Evolutionary conservation across 2,797 vertebrate species (phyloP), one percentile per base, ranked within the genome.

Genomic region (Botia kubotai): DNA sequence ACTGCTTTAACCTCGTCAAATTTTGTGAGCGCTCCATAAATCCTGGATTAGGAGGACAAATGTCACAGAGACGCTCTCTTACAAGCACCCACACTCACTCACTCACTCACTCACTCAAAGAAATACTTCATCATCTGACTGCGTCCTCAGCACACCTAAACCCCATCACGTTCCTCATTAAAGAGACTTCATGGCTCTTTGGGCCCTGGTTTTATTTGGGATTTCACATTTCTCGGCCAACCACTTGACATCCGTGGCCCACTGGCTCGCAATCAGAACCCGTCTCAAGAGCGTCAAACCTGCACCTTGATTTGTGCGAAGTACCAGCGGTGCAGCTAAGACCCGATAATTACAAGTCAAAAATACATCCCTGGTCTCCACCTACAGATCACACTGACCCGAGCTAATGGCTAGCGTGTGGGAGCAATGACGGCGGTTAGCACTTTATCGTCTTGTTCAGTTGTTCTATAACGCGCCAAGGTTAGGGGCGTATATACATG

Each of bases 111-210:
- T 26, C 23, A 26, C 23, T 26, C 23, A 26, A 48, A 67, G 65
- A 66, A 60, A 72, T 52, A 48, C 69, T 63, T 21, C 33, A 58
- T 46, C 43, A 26, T 26, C 12, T 53, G n/a, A 83, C 84, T 89
- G 87, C 29, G 19, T 69, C 66, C 77, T 74, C 76, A 91, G 89
- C 86, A 87, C 83, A 89, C 80, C 83, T 85, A 89, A 88, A 91
- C 89, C 85, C 87, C 90, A 91, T 93, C 91, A 90, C 91, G 91
- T 92, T 92, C 87, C 90, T 93, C 90, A 94, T 94, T 93, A 93
- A 90, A 84, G 85, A 83, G 87, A 90, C 88, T 91, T 92, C 90
- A 90, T 92, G 92, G 91, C 87, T 91, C 90, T 92, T 91, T 88
- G 82, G 89, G 87, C 88, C 91, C 87, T 89, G 87, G 87, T 90